Percentiles rank a stretch among this genome's conserved stretches.
phyloP scores from a whole-genome alignment of 2,113 vertebrate species.

The Xyrauchen texanus region DNA sequence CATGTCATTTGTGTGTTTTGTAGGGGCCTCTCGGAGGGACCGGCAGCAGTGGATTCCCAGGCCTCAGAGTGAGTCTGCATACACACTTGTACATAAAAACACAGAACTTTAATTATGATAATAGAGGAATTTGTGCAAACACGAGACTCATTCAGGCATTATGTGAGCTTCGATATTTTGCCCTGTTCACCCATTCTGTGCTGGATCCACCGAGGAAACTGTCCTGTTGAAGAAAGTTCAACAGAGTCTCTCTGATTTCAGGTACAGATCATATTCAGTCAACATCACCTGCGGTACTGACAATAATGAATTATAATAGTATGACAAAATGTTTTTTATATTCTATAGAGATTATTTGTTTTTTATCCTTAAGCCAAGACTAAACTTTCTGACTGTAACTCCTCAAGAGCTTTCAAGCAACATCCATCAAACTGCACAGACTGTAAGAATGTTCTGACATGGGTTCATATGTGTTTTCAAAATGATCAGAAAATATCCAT shows the following conservation, averaged over 20 bases:
- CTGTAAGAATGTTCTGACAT: too few species aligned
- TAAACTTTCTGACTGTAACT: too few species aligned
- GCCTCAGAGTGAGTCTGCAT: slow-evolving; percentile 85
- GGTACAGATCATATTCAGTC: background rate
- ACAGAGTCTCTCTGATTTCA: background rate
- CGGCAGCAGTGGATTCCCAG: slow-evolving; percentile 91
- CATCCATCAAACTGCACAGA: too few species aligned
- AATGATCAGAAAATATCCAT: too few species aligned
- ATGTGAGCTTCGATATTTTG: background rate
- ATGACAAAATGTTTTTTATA: too few species aligned
- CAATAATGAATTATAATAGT: too few species aligned
- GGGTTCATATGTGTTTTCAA: too few species aligned
- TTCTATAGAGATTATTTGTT: too few species aligned
- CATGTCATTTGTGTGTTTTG: slow-evolving; percentile 59
- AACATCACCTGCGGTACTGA: too few species aligned
- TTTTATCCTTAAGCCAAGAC: too few species aligned
- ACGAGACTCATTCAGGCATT: background rate
- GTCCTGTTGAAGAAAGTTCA: too few species aligned
- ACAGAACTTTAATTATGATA: background rate
- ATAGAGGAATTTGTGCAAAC: background rate
- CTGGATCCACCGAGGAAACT: background rate
- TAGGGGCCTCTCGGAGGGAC: slow-evolving; percentile 86
- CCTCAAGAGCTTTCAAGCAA: too few species aligned
- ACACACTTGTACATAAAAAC: background rate
- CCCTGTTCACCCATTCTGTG: background rate